Percentiles rank a stretch among this genome's conserved stretches.
phyloP scores from a whole-genome alignment of 2,888 invertebrate species.

The Drosophila prolongata region DNA sequence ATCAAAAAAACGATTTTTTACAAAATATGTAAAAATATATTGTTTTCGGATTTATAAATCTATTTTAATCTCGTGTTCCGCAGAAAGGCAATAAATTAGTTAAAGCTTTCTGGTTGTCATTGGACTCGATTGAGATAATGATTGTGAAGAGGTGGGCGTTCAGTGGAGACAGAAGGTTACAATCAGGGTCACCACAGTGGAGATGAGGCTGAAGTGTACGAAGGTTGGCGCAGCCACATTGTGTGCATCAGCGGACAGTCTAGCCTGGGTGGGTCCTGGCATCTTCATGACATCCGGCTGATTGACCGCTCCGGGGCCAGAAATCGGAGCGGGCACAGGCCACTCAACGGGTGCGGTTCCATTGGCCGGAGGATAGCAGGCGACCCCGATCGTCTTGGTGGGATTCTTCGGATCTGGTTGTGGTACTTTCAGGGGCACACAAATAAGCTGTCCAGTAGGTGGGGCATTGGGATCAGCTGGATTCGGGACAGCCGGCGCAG shows the following conservation, averaged over 20 bases:
- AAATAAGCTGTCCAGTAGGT: conserved; percentile 76
- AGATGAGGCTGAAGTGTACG: conserved; percentile 49
- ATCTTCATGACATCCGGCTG: conserved; percentile 76
- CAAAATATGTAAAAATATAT: conserved; percentile 27
- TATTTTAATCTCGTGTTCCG: conserved; percentile 3
- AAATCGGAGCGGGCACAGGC: conserved; percentile 5
- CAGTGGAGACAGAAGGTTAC: conserved; percentile 69
- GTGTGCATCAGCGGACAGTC: conserved; percentile 61
- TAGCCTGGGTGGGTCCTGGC: conserved; percentile 71
- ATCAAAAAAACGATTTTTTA: too few species aligned
- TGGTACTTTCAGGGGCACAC: conserved; percentile 81
- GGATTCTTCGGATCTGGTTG: conserved; percentile 82
- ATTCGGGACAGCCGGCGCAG: not conserved
- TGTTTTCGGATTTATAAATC: conserved; percentile 1
- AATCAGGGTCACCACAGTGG: conserved; percentile 63
- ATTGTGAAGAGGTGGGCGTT: not conserved
- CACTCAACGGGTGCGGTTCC: conserved; percentile 29
- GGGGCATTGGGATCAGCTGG: conserved; percentile 48
- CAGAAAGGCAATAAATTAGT: conserved; percentile 34
- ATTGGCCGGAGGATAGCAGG: conserved; percentile 73
- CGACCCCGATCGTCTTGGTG: conserved; percentile 81
- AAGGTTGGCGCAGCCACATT: conserved; percentile 33
- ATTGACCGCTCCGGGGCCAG: conserved; percentile 22
- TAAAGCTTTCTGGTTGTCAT: conserved; percentile 33
- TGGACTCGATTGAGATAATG: not conserved